Base-by-base conservation (phyloP, 2,888 invertebrate species). In the Micropterix aruncella region DNA sequence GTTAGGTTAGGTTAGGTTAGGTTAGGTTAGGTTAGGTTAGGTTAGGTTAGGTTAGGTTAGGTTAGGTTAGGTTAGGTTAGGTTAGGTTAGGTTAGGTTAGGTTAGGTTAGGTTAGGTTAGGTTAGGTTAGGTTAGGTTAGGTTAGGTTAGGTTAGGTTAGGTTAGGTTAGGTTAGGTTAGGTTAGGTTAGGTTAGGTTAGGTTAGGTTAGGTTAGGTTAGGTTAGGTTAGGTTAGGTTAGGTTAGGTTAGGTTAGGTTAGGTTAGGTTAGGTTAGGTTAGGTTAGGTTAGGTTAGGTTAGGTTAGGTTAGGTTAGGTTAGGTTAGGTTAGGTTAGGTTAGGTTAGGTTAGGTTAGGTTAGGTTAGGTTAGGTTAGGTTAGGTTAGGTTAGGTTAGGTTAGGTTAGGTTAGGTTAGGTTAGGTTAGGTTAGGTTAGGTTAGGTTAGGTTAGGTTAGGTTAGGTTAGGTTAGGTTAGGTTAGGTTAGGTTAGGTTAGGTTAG, bases 321-420 rank as follows among this genome's bases (percentile, higher is more conserved):
- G 48, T 46, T 46, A 48, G 46, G 46, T 48, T 46, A 48, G 46
- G 46, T 46, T 48, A 48, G 48, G 48, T 48, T 48, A 48, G 48
- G 46, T 48, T 43, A n/a, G n/a, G n/a, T n/a, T n/a, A n/a, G n/a
- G n/a, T n/a, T n/a, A n/a, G n/a, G n/a, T n/a, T n/a, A n/a, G n/a
- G 44, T 46, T 46, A 41, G 39, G 45, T 41, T 48, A 44, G 44
- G 44, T 44, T 40, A 44, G 48, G 42, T 46, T 38, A 43, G 46
- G 41, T 48, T 45, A 41, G 44, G 40, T 43, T 44, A 44, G 46
- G 37, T 27, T 46, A 46, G 38, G 45, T 45, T 47, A 45, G 46
- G 48, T 44, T 48, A 46, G 44, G n/a, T n/a, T n/a, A n/a, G n/a
- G 40, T 43, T 44, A 43, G 43, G 37, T 46, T 43, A 46, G 42